These are phyloP conservation scores for Neodiprion virginianus DNA, from an alignment of 1,140 invertebrate species.

Conservation along the genomic window DNA sequence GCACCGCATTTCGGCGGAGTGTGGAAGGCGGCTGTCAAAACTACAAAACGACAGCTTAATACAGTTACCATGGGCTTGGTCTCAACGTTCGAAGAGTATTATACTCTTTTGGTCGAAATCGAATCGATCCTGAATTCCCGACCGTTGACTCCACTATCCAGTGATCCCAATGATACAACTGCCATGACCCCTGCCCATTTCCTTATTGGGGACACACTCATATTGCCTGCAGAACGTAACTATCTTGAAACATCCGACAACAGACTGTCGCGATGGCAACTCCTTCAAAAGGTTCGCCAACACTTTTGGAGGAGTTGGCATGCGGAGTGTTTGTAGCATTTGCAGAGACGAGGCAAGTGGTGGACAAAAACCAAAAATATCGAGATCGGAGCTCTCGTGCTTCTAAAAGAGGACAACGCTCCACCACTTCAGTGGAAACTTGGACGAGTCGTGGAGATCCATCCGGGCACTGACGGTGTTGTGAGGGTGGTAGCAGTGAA, in stretches of 20 bases:
- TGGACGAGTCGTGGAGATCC: slow-evolving; percentile 29
- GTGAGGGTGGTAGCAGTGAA: slow-evolving; percentile 39
- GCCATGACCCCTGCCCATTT: slow-evolving; percentile 27
- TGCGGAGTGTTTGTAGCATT: slow-evolving; percentile 34
- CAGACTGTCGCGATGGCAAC: slow-evolving; percentile 33
- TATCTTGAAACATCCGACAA: slow-evolving; percentile 20
- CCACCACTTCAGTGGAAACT: slow-evolving; percentile 31
- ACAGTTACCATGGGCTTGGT: not conserved
- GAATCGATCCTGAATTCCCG: slow-evolving; percentile 37
- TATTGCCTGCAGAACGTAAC: slow-evolving; percentile 23
- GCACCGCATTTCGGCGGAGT: slow-evolving; percentile 37
- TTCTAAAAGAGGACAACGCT: slow-evolving; percentile 28
- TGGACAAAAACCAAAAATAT: slow-evolving; percentile 6
- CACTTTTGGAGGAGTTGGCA: slow-evolving; percentile 38
- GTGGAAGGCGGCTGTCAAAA: slow-evolving; percentile 28
- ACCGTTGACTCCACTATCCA: slow-evolving; percentile 28
- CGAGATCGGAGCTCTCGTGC: slow-evolving; percentile 21
- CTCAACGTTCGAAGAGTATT: slow-evolving; percentile 35
- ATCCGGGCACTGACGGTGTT: slow-evolving; percentile 44
- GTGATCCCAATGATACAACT: slow-evolving; percentile 23
- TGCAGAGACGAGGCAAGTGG: slow-evolving; percentile 37
- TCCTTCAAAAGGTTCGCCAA: slow-evolving; percentile 35
- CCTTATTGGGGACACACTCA: slow-evolving; percentile 20
- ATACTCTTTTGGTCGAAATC: slow-evolving; percentile 29
- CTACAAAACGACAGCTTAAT: not conserved